Evolutionary conservation across 2,797 vertebrate genomes (phyloP).

Genomic region (Betta splendens): DNA sequence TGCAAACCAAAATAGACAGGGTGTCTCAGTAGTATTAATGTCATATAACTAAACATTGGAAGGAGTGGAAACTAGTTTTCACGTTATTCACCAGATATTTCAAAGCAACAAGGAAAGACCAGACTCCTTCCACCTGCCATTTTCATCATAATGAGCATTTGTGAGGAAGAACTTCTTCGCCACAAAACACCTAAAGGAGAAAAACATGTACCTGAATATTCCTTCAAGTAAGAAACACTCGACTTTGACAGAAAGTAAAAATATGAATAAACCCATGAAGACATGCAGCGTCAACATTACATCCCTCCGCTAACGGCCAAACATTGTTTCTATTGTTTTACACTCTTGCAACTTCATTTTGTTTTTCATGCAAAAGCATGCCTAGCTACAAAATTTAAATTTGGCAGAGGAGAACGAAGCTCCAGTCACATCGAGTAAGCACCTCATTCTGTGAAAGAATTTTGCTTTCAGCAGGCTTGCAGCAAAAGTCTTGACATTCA

Average conservation of each 20-base stretch:
- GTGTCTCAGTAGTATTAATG: slow-evolving; percentile 8
- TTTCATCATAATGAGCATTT: slow-evolving; percentile 10
- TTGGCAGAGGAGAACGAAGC: slow-evolving; percentile 20
- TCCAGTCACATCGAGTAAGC: slow-evolving; percentile 23
- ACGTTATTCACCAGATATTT: slow-evolving; percentile 4
- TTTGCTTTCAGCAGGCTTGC: slow-evolving; percentile 51
- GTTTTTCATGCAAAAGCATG: slow-evolving; percentile 14
- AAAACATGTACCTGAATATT: slow-evolving; percentile 4
- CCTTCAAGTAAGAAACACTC: slow-evolving; percentile 10
- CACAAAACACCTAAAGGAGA: slow-evolving; percentile 3
- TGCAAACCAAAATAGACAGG: slow-evolving; percentile 29
- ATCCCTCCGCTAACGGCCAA: slow-evolving; percentile 8
- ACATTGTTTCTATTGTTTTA: slow-evolving; percentile 16
- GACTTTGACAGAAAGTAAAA: slow-evolving; percentile 18
- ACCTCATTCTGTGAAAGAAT: slow-evolving; percentile 40
- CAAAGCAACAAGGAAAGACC: slow-evolving; percentile 27
- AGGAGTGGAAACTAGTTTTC: slow-evolving; percentile 18
- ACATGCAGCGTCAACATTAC: slow-evolving; percentile 20
- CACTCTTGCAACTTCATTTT: not conserved
- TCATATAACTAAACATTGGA: slow-evolving; percentile 7
- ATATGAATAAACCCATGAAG: slow-evolving; percentile 17
- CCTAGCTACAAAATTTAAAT: slow-evolving; percentile 26
- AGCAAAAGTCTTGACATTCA: slow-evolving; percentile 64
- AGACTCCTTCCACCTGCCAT: not conserved
- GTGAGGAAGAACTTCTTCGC: slow-evolving; percentile 9